Base-by-base conservation (phyloP, 2,888 invertebrate species). In the Xestia ashworthii region DNA sequence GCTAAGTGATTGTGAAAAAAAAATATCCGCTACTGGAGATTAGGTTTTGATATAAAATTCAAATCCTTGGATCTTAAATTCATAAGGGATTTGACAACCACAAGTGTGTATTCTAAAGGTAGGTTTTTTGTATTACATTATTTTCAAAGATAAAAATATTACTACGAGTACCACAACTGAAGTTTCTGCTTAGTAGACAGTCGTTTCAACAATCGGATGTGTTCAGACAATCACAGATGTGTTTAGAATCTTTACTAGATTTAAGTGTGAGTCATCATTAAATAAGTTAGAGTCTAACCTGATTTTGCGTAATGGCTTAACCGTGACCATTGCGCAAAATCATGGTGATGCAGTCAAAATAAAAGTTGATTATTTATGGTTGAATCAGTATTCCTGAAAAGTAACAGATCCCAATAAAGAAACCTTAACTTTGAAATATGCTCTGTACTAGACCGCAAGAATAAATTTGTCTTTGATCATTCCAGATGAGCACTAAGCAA, bases 401-500 rank as follows among this genome's bases (percentile, higher is more conserved):
- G 3, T 14, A 22, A 60, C 12, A 75, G 8, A 6, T 44, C 22
- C 60, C 25, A 38, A n/a, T 16, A 9, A 4, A 25, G 8, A 3
- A 16, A 48, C 12, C 12, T 3, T 12, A 16, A 4, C n/a, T 38
- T 69, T 71, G 38, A n/a, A 25, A 72, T 11, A 12, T 41, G 16
- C 25, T 55, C 11, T 22, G 16, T 14, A 32, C n/a, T 16, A 32
- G 32, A n/a, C 0, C 25, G 0, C 53, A 38, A 46, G 14, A 19
- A 32, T 66, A 41, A 64, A 62, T 44, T 48, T 66, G n/a, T 50
- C 0, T 55, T 77, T 55, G 5, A 25, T 78, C 16, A 25, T 95
- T 96, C 69, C 95, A 96, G 96, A 96, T 96, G 96, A 87, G 86
- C 87, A 85, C 80, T 82, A 91, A 88, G 81, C 87, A 88, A 80